Base-by-base conservation (phyloP, 2,113 vertebrate species). In the Cottus gobio region DNA sequence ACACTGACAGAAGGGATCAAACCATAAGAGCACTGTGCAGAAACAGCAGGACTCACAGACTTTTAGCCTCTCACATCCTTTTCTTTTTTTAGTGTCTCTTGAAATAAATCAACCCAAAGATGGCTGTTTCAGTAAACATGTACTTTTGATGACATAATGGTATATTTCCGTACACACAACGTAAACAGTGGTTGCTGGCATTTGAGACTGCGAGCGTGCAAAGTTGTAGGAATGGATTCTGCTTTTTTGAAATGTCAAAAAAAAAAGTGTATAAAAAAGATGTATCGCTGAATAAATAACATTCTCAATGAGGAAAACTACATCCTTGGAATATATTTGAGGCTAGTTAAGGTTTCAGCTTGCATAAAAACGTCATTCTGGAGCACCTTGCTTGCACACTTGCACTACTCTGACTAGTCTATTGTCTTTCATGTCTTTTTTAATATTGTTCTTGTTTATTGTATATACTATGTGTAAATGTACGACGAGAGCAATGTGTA, bases 81-180 rank as follows among this genome's bases (percentile, higher is more conserved):
- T n/a, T 80, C 30, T 24, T 28, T 44, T 34, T 65, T 36, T 31
- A 37, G 42, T 8, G 9, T 63, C 34, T 7, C 28, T 65, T 2
- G 10, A 77, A 46, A 70, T 76, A 37, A 69, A 70, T 72, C 62
- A 65, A 22, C 42, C 16, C 11, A 11, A 20, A 30, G 7, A 57
- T 46, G 46, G 30, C 34, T 42, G 30, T 37, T 82, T 69, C n/a
- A 67, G 46, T 46, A 71, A 85, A 74, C 69, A 79, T 88, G 3
- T 65, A 66, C 70, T 80, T 75, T 72, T 16, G 50, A 72, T 83
- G 72, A 80, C 61, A 65, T 73, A 24, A 76, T 64, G 36, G 26
- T 77, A 20, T 65, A 81, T 77, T 37, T 87, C 62, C 68, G 11
- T 71, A 30, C 24, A 30, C 20, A 16, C 13, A 37, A n/a, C 56